phyloP scores from a whole-genome alignment of 1,140 invertebrate species.

The Bradynema listronoti region DNA sequence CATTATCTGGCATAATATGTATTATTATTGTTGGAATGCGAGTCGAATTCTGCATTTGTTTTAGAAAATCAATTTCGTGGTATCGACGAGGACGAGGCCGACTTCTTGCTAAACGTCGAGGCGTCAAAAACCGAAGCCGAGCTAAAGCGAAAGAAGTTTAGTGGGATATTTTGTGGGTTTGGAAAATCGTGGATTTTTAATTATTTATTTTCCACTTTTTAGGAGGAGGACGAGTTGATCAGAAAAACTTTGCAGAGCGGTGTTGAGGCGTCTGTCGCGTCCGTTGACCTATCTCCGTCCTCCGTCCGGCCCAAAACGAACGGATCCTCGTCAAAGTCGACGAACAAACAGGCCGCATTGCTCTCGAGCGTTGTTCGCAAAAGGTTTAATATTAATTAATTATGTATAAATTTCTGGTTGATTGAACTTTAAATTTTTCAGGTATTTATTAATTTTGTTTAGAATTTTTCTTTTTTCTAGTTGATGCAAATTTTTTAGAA shows the following conservation, averaged over 20 bases:
- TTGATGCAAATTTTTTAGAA: background rate
- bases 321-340: slow-evolving; percentile 12
- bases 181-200: slow-evolving; percentile 28
- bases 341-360: slow-evolving; percentile 28
- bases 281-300: slow-evolving; percentile 8
- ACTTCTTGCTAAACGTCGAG: slow-evolving; percentile 27
- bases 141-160: slow-evolving; percentile 22
- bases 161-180: slow-evolving; percentile 2
- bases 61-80: slow-evolving; percentile 40
- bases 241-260: slow-evolving; percentile 24
- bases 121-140: slow-evolving; percentile 20
- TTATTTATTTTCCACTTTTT: slow-evolving; percentile 51
- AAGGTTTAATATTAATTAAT: slow-evolving; percentile 12
- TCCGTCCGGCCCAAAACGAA: background rate
- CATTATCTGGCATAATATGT: no score
- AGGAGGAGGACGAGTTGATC: slow-evolving; percentile 42
- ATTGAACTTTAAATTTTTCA: slow-evolving; percentile 8
- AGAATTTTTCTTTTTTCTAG: background rate
- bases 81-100: slow-evolving; percentile 35
- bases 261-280: slow-evolving; percentile 9
- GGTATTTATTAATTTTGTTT: no score
- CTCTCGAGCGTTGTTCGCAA: slow-evolving; percentile 29
- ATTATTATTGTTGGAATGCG: no score
- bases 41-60: slow-evolving; percentile 5
- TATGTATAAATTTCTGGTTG: background rate